phyloP scores from a whole-genome alignment of 2,113 vertebrate species.

The Capricornis sumatraensis region DNA sequence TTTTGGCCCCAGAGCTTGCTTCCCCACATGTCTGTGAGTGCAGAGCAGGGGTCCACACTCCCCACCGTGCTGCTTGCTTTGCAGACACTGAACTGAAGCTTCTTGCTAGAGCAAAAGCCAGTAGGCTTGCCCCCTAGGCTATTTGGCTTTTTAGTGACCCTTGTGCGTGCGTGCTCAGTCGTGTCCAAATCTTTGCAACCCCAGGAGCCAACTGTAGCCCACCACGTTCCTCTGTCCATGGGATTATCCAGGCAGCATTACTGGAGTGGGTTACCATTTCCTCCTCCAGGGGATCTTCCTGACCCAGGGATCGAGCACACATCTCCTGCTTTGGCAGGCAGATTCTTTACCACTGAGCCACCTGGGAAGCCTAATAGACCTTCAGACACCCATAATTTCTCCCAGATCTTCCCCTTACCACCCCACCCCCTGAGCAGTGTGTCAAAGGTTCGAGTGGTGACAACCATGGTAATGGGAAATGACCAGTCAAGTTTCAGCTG shows the following conservation, averaged over 20 bases:
- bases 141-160: conserved; percentile 2
- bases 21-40: conserved; percentile 73
- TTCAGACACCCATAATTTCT: background rate
- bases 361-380: background rate
- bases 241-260: background rate
- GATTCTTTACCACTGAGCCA: background rate
- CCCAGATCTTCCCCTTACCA: background rate
- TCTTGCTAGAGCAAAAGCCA: conserved; percentile 69
- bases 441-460: background rate
- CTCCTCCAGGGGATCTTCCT: background rate
- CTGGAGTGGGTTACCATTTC: background rate
- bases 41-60: conserved; percentile 59
- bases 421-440: background rate
- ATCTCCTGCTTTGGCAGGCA: background rate
- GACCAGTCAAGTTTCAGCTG: background rate
- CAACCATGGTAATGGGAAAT: background rate
- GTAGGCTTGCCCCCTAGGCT: background rate
- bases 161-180: background rate
- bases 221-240: background rate
- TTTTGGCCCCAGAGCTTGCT: conserved; percentile 77
- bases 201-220: background rate
- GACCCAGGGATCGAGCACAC: background rate
- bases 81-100: conserved; percentile 77
- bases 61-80: conserved; percentile 77
- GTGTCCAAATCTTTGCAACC: background rate